Percentiles rank a stretch among this genome's conserved stretches.
Conservation (phyloP, 2,797 vertebrate species). For the Octomys mimax region DNA sequence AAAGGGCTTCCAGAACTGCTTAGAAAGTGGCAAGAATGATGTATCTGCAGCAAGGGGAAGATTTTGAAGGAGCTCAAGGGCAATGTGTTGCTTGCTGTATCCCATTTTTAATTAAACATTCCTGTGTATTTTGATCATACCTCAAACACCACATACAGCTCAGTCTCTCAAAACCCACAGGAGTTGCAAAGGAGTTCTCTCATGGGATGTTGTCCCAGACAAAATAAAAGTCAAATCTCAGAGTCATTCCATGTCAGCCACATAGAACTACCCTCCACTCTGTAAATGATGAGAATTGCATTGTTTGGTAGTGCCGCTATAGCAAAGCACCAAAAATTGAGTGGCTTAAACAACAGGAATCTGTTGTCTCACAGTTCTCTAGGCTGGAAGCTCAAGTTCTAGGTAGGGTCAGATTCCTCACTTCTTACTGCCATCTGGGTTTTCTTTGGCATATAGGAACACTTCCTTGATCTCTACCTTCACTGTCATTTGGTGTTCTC, state of each 20-base stretch:
- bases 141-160: neutral
- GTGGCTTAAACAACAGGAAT: neutral
- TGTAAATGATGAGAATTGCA: neutral
- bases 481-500: neutral
- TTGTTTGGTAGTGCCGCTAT: neutral
- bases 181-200: slow-evolving; percentile 35
- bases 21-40: neutral
- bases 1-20: neutral
- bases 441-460: neutral
- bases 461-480: neutral
- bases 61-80: neutral
- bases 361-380: neutral
- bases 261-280: neutral
- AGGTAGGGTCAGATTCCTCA: neutral
- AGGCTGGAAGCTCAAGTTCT: neutral
- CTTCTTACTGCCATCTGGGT: no score
- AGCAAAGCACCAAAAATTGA: neutral
- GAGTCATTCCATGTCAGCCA: neutral
- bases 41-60: neutral
- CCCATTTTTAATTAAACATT: neutral
- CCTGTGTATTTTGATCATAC: neutral
- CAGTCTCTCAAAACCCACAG: slow-evolving; percentile 19
- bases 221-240: slow-evolving; percentile 50
- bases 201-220: neutral
- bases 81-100: neutral